These are phyloP conservation scores for Sesamia inferens DNA, from an alignment of 2,888 invertebrate species.

Conservation along the genomic window DNA sequence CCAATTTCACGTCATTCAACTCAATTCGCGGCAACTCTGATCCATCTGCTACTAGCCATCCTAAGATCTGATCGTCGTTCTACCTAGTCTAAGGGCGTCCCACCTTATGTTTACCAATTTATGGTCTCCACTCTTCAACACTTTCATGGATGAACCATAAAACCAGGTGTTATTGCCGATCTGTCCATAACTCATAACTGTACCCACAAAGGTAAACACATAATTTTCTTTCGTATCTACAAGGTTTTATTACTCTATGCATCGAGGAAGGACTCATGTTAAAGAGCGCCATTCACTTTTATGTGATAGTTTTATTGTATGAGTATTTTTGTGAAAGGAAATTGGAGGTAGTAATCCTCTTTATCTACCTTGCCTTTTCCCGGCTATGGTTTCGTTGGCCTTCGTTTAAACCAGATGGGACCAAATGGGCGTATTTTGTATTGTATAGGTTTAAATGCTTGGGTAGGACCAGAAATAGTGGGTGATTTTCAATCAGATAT, in stretches of 20 bases:
- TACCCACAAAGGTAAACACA: background rate
- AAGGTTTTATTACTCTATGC: conserved; percentile 20
- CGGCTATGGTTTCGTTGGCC: conserved; percentile 11
- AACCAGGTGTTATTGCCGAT: background rate
- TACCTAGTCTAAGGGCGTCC: too few species aligned
- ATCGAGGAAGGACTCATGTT: conserved; percentile 23
- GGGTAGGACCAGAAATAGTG: background rate
- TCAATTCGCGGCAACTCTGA: too few species aligned
- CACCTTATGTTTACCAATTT: too few species aligned
- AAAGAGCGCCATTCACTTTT: conserved; percentile 42
- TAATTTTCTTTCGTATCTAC: conserved; percentile 4
- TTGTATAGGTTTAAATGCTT: background rate
- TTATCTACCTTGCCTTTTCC: conserved; percentile 38
- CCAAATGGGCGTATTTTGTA: conserved; percentile 4
- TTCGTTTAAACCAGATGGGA: conserved; percentile 25
- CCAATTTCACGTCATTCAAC: too few species aligned
- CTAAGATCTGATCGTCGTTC: too few species aligned
- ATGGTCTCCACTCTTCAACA: too few species aligned
- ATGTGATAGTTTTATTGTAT: conserved; percentile 52
- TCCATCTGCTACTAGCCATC: too few species aligned
- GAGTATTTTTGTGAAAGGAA: conserved; percentile 41
- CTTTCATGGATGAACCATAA: background rate
- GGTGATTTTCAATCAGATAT: background rate
- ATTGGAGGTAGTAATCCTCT: conserved; percentile 41
- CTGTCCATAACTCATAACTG: background rate